phyloP scores from a whole-genome alignment of 2,888 invertebrate species.

The Drosophila eohydei region DNA sequence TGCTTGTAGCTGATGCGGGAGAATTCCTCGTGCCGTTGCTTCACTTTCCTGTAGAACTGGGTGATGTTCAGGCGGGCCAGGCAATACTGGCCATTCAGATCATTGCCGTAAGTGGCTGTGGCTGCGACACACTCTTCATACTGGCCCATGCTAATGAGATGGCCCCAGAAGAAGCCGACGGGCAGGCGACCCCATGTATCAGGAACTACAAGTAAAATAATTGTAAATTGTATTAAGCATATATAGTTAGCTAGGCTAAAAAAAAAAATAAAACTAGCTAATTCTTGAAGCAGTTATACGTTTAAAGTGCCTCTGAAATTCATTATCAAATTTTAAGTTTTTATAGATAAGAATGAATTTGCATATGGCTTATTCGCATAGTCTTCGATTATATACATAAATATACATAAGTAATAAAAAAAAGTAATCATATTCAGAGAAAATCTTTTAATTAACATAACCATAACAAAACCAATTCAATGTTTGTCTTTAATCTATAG shows the following conservation, averaged over 20 bases:
- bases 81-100: constrained; percentile 85
- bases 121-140: constrained; percentile 85
- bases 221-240: not conserved
- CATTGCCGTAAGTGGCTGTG: constrained; percentile 57
- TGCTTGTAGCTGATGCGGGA: constrained; percentile 77
- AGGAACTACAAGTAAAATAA: constrained; percentile 79
- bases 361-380: too few relatives aligned
- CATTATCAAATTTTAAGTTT: too few relatives aligned
- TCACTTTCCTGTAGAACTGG: constrained; percentile 62
- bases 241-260: not conserved
- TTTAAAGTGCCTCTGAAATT: too few relatives aligned
- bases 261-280: too few relatives aligned
- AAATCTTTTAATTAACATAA: too few relatives aligned
- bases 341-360: too few relatives aligned
- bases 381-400: too few relatives aligned
- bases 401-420: too few relatives aligned
- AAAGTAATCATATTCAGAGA: too few relatives aligned
- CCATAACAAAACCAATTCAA: too few relatives aligned
- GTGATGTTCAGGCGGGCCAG: constrained; percentile 80
- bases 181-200: constrained; percentile 85
- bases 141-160: constrained; percentile 84
- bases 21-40: constrained; percentile 55
- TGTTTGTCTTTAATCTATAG: too few relatives aligned
- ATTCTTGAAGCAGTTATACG: too few relatives aligned
- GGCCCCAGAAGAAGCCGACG: constrained; percentile 84